Base-by-base conservation (phyloP, 2,113 vertebrate genomes). In the Aphyosemion australe region DNA sequence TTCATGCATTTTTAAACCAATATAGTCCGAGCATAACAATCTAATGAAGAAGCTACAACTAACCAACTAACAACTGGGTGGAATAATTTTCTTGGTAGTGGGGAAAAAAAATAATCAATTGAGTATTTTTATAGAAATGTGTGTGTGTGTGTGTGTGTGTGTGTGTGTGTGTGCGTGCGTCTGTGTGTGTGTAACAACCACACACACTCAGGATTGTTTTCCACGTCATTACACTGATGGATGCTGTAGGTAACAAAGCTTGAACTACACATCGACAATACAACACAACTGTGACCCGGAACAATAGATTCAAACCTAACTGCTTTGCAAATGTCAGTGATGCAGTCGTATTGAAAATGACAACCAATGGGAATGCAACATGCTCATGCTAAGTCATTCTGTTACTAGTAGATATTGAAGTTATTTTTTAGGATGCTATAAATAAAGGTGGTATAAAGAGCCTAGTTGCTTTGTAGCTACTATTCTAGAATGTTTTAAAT, bases 301-400 rank as follows among this genome's bases (percentile, higher is more conserved):
- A 20, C 14, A 16, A 49, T 16, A 39, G 46, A 63, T n/a, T 34
- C 34, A 52, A 53, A 64, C 5, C 3, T 51, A 39, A 65, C 12
- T 45, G 12, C 41, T 39, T 31, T 19, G 26, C 10, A 48, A 73
- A 55, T 64, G 45, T 59, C 46, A 39, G 39, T 50, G 18, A 31
- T 41, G 19, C n/a, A 34, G 37, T 37, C 21, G 7, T 9, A 62
- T 16, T 41, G 15, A 43, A 64, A 63, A 20, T 45, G 41, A 6
- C 18, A 51, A 16, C 45, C 16, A 20, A 52, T 55, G 8, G 13
- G 8, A 62, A 37, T 10, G 51, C 18, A 18, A 34, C 11, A n/a
- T 41, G 11, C 45, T 48, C 39, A 48, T 48, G 32, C 21, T 62
- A 12, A 47, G n/a, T 21, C 8, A 43, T 19, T 39, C 12, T 20